Percentiles rank a stretch among this genome's conserved stretches.
These are phyloP conservation scores for Sylvietta virens DNA, from an alignment of 2,113 vertebrate genomes.

Conservation along the genomic window DNA sequence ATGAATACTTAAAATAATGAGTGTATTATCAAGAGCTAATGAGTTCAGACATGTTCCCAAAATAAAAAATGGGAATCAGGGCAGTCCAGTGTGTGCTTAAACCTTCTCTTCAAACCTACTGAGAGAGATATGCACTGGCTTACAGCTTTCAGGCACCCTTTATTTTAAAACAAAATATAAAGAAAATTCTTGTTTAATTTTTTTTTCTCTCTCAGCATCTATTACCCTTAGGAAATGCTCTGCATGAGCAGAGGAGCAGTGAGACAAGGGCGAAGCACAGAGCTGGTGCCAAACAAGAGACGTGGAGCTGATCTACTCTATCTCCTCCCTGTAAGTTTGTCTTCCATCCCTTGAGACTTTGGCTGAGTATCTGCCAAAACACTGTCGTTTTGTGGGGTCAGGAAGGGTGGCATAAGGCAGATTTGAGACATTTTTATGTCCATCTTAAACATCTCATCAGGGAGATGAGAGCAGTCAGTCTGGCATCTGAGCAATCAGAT, in stretches of 20 bases:
- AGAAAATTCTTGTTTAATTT: not conserved
- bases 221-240: not conserved
- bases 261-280: not conserved
- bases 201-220: not conserved
- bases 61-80: not conserved
- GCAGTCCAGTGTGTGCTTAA: not conserved
- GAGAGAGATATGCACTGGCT: not conserved
- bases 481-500: not conserved
- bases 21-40: not conserved
- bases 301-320: not conserved
- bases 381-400: not conserved
- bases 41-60: not conserved
- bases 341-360: not conserved
- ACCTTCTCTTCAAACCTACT: not conserved
- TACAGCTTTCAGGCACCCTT: not conserved
- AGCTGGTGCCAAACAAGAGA: not conserved
- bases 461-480: not conserved
- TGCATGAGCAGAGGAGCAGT: not conserved
- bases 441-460: not conserved
- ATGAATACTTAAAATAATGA: not conserved
- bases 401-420: not conserved
- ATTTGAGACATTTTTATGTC: not conserved
- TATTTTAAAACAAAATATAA: not conserved
- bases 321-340: not conserved
- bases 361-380: not conserved